Conservation (phyloP, 2,113 vertebrate genomes). For the Notothenia coriiceps region DNA sequence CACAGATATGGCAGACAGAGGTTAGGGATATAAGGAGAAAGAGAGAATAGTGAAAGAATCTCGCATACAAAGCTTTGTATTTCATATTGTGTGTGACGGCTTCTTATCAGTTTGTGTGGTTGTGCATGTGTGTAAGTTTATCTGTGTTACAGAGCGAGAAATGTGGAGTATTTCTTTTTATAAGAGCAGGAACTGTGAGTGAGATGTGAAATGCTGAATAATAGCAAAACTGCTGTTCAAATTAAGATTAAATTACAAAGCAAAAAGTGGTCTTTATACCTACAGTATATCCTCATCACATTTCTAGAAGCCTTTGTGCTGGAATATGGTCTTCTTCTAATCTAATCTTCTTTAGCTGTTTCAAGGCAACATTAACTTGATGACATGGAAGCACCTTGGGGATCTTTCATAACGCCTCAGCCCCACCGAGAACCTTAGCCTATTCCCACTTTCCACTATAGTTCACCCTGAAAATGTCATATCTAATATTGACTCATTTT, state of each 20-base stretch:
- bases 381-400: not conserved
- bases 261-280: too few relatives aligned
- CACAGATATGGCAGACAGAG: conserved; percentile 18
- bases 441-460: conserved; percentile 51
- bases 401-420: not conserved
- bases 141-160: not conserved
- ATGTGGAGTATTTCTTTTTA: not conserved
- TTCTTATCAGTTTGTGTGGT: conserved; percentile 4
- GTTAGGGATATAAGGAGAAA: conserved; percentile 36
- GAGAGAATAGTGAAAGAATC: not conserved
- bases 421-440: conserved; percentile 34
- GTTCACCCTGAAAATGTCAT: conserved; percentile 79
- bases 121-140: not conserved
- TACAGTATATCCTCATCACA: too few relatives aligned
- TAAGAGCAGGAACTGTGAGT: not conserved
- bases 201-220: not conserved
- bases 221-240: not conserved
- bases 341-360: too few relatives aligned
- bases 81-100: conserved; percentile 14
- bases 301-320: not conserved
- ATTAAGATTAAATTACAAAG: not conserved
- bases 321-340: not conserved
- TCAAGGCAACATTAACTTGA: not conserved
- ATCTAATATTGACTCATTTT: conserved; percentile 83
- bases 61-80: conserved; percentile 30